These are phyloP conservation scores for Momotus momota DNA, from an alignment of 2,797 vertebrate species.

Conservation along the genomic window DNA sequence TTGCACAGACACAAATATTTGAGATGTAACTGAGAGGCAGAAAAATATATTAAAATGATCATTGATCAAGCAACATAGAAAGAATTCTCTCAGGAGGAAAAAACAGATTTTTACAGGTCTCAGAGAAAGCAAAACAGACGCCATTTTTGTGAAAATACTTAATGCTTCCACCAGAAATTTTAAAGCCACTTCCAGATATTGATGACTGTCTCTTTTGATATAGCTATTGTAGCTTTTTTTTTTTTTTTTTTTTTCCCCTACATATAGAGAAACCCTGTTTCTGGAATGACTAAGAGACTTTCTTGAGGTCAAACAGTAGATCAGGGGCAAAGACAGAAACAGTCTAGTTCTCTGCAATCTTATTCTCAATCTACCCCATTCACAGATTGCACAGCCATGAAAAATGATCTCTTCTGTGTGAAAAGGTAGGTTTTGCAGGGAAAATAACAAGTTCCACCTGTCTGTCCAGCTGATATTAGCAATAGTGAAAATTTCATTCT, in stretches of 20 bases:
- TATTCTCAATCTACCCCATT: not conserved
- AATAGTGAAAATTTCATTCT: constrained; percentile 54
- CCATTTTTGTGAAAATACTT: not conserved
- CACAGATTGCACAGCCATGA: constrained; percentile 3
- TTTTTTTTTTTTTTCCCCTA: not conserved
- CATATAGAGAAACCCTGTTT: not conserved
- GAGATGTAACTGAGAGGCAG: constrained; percentile 55
- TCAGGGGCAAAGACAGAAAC: constrained; percentile 2
- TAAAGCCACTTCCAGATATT: not conserved
- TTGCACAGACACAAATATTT: constrained; percentile 52
- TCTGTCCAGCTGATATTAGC: constrained; percentile 53
- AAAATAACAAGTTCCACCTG: constrained; percentile 51
- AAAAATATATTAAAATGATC: constrained; percentile 57
- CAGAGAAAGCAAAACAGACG: not conserved
- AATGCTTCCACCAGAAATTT: constrained; percentile 9
- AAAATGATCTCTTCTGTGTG: not conserved
- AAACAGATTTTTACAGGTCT: not conserved
- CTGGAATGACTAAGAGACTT: not conserved
- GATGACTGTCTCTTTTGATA: constrained; percentile 6
- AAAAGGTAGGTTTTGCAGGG: constrained; percentile 31
- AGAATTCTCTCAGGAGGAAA: constrained; percentile 30
- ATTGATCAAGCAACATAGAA: constrained; percentile 20
- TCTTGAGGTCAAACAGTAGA: not conserved
- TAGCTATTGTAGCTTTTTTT: not conserved
- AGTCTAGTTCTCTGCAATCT: not conserved